Evolutionary conservation across 2,888 invertebrate genomes (phyloP), one percentile per base, ranked within the genome.

Genomic region (Tanypteryx hageni): DNA sequence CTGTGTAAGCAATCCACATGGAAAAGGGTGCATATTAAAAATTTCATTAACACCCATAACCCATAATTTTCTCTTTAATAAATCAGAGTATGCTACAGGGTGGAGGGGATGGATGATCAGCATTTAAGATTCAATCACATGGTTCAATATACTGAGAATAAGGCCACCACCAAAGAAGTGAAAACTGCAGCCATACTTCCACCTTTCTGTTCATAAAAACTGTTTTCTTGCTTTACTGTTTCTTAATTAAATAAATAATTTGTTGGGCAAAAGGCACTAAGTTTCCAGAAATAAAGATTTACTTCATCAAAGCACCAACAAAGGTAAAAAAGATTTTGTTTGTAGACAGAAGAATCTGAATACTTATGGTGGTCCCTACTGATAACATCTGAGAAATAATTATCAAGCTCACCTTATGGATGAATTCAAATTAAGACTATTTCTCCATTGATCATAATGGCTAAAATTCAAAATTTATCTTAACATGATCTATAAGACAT

Each of bases 221-320:
- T 31, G 0, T 18, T 61, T 31, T 61, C 64, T 68, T 89, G 83
- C 83, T 0, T 18, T n/a, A n/a, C n/a, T 64, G 18, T 64, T 9
- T 44, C 89, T 76, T 27, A 11, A 22, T 68, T 14, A 31, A 44
- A 27, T 5, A 89, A 68, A 68, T 10, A 31, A 44, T 89, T n/a
- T 16, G 64, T 31, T 89, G 13, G 64, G 64, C 86, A 89, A 58
- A 89, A 89, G 89, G 89, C 89, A 89, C 89, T 64, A 89, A 11
- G 13, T 31, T 68, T 76, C 76, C 22, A 31, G 44, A 89, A 61
- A 27, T n/a, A 89, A 89, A 89, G 18, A 89, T 89, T 18, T 64
- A 89, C 68, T n/a, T 64, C 64, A 64, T 10, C 18, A 31, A 64
- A 61, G 89, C 64, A 64, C 89, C 89, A 86, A 76, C 76, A 27